These are phyloP conservation scores for Malurus alboscapulatus DNA, from an alignment of 2,113 vertebrate genomes.

Conservation along the genomic window DNA sequence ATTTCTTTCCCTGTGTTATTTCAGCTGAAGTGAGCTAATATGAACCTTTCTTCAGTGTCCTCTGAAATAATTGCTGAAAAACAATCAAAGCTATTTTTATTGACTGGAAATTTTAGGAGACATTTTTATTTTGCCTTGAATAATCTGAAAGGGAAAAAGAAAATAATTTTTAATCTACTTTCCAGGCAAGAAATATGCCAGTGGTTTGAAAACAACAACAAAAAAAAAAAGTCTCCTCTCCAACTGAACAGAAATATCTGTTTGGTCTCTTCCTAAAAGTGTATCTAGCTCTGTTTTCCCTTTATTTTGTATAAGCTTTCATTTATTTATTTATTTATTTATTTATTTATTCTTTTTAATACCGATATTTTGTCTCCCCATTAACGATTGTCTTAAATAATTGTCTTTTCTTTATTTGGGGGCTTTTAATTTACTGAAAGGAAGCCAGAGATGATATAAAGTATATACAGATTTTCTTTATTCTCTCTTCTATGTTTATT, in stretches of 20 bases:
- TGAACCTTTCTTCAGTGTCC: not conserved
- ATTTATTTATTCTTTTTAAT: not conserved
- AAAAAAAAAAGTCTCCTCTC: not conserved
- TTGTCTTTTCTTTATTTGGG: not conserved
- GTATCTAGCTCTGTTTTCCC: not conserved
- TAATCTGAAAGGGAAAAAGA: not conserved
- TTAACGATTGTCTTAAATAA: not conserved
- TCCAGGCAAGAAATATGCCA: not conserved
- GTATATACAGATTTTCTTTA: not conserved
- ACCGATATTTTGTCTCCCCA: not conserved
- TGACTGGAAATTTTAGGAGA: not conserved
- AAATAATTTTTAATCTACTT: not conserved
- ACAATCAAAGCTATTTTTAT: not conserved
- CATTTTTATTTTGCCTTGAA: not conserved
- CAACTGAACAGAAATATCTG: not conserved
- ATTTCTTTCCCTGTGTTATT: not conserved
- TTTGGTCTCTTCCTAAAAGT: not conserved
- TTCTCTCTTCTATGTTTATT: not conserved
- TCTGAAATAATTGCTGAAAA: not conserved
- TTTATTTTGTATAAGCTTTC: not conserved
- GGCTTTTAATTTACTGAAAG: not conserved
- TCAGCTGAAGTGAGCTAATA: not conserved
- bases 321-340: not conserved
- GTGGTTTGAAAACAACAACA: not conserved
- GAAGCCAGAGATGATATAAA: not conserved